Conservation (phyloP, 30 jellyfish, hydroid and myxozoan genomes). For the Cassiopea xamachana region DNA sequence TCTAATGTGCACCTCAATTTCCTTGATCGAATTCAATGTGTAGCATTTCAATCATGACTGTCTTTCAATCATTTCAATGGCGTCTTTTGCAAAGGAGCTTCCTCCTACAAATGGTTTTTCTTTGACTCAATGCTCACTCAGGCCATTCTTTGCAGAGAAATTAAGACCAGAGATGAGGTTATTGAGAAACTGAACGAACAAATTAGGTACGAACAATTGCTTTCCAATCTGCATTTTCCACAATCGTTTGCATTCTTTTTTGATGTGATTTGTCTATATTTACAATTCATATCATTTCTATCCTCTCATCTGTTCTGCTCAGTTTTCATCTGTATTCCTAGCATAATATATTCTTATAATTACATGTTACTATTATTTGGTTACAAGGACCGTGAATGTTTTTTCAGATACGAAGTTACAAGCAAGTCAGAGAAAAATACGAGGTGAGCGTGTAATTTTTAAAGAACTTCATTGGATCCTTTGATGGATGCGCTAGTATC, state of each 20-base stretch:
- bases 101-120: too few species aligned
- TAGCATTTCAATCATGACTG: neutral
- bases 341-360: too few species aligned
- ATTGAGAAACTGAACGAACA: slow-evolving; percentile 86
- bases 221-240: neutral
- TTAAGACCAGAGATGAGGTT: slow-evolving; percentile 90
- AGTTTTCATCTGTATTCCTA: too few species aligned
- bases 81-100: neutral
- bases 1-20: too few species aligned
- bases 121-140: too few species aligned
- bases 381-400: neutral
- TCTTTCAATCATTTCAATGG: neutral
- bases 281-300: neutral
- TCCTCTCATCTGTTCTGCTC: too few species aligned
- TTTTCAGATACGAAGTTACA: slow-evolving; percentile 25
- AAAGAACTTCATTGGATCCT: too few species aligned
- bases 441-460: slow-evolving; percentile 4
- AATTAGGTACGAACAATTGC: slow-evolving; percentile 55
- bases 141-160: slow-evolving; percentile 56
- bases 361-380: too few species aligned
- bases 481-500: too few species aligned
- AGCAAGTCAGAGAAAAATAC: slow-evolving; percentile 6
- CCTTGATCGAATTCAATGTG: too few species aligned
- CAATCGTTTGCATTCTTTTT: neutral
- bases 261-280: neutral